phyloP scores from a whole-genome alignment of 2,797 vertebrate genomes.

The Acestrorhynchus altus region DNA sequence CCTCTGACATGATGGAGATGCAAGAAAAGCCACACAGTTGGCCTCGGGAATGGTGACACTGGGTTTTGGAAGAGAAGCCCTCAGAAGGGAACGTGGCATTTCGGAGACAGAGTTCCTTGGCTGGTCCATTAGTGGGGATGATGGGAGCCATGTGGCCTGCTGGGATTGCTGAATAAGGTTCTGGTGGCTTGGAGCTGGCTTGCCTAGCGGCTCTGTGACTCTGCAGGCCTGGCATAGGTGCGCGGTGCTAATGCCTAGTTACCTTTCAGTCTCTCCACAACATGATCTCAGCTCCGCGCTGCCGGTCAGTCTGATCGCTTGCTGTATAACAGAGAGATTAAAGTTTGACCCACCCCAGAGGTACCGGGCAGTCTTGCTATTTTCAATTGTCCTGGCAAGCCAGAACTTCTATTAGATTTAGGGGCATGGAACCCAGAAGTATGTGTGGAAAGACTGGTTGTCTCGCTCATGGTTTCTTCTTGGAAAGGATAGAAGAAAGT shows the following conservation, averaged over 20 bases:
- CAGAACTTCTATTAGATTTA: slow-evolving; percentile 39
- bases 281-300: slow-evolving; percentile 13
- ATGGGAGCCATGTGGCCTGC: slow-evolving; percentile 41
- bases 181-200: slow-evolving; percentile 48
- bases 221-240: slow-evolving; percentile 49
- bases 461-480: slow-evolving; percentile 40
- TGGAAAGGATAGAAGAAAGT: slow-evolving; percentile 25
- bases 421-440: slow-evolving; percentile 1
- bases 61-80: slow-evolving; percentile 3
- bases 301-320: slow-evolving; percentile 9
- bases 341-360: slow-evolving; percentile 9
- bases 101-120: slow-evolving; percentile 44
- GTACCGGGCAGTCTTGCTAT: slow-evolving; percentile 17
- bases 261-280: slow-evolving; percentile 31
- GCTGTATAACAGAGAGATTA: slow-evolving; percentile 16
- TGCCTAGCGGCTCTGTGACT: neutral
- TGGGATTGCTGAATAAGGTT: slow-evolving; percentile 50
- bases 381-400: slow-evolving; percentile 33
- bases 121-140: slow-evolving; percentile 45
- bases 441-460: slow-evolving; percentile 40
- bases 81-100: slow-evolving; percentile 39
- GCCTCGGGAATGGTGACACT: slow-evolving; percentile 31
- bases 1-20: slow-evolving; percentile 28
- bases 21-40: slow-evolving; percentile 28
- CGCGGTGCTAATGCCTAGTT: slow-evolving; percentile 12